Conservation (phyloP, 2,888 invertebrate species). For the Sinhomidia bicolor region DNA sequence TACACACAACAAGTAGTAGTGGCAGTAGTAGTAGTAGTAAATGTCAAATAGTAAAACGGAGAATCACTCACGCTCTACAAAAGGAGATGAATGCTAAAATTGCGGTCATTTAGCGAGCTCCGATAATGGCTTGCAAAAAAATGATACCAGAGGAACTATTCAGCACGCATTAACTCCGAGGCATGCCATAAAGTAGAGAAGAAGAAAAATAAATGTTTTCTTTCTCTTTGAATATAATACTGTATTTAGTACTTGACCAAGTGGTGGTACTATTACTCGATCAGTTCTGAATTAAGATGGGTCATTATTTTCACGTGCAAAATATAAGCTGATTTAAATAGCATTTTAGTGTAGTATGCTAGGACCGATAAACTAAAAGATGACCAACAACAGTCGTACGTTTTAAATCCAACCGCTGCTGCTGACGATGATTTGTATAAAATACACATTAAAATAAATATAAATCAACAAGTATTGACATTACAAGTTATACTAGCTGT, state of each 20-base stretch:
- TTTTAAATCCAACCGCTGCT: neutral
- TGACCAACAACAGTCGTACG: constrained; percentile 4
- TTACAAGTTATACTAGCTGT: neutral
- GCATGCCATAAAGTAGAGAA: no score
- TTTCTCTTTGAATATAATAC: no score
- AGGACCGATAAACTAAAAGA: neutral
- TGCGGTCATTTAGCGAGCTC: neutral
- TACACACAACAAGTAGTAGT: neutral
- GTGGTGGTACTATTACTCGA: neutral
- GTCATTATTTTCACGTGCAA: neutral
- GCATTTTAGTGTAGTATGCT: no score
- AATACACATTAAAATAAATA: neutral
- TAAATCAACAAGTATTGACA: neutral
- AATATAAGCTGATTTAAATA: constrained; percentile 23
- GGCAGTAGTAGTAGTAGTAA: neutral
- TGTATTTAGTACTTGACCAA: neutral
- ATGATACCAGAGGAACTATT: neutral
- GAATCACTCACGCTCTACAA: constrained; percentile 27
- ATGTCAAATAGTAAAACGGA: constrained; percentile 4
- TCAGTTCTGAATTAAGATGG: neutral
- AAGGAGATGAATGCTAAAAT: neutral
- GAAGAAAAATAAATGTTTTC: no score
- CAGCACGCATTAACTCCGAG: neutral
- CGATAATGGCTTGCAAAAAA: neutral
- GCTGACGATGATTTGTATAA: neutral